Evolutionary conservation across 2,888 invertebrate genomes (phyloP).

Genomic region (Magallana nippona): DNA sequence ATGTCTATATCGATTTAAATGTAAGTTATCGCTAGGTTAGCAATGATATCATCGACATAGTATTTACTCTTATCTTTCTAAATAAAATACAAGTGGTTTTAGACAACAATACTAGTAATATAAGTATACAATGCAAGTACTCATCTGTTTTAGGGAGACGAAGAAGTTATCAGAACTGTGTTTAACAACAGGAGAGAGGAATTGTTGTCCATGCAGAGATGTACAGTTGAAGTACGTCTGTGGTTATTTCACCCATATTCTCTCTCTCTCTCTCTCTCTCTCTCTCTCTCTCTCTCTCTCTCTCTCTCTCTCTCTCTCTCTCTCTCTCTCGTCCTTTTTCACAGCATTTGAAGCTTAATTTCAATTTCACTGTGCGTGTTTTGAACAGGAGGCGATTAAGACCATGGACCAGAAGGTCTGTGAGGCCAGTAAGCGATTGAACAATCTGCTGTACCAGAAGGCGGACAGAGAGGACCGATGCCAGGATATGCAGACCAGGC

Average conservation of each 20-base stretch:
- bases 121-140: too few relatives aligned
- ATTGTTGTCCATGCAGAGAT: conserved; percentile 66
- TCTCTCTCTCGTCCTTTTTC: not conserved
- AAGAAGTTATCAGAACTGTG: conserved; percentile 66
- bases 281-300: too few relatives aligned
- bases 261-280: too few relatives aligned
- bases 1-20: too few relatives aligned
- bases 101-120: too few relatives aligned
- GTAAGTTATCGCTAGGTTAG: too few relatives aligned
- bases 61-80: too few relatives aligned
- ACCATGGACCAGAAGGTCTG: conserved; percentile 71
- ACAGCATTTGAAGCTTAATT: not conserved
- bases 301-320: too few relatives aligned
- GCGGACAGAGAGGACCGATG: conserved; percentile 56
- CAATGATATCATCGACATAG: too few relatives aligned
- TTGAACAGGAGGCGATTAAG: conserved; percentile 61
- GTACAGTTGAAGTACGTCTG: conserved; percentile 61
- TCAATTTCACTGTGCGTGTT: not conserved
- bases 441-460: conserved; percentile 59
- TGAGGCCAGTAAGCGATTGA: conserved; percentile 64
- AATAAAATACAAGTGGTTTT: too few relatives aligned
- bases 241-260: not conserved
- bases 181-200: conserved; percentile 66
- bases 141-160: conserved; percentile 60
- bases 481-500: conserved; percentile 53